Base-by-base conservation (phyloP, 2,797 vertebrate species). In the Molothrus ater region DNA sequence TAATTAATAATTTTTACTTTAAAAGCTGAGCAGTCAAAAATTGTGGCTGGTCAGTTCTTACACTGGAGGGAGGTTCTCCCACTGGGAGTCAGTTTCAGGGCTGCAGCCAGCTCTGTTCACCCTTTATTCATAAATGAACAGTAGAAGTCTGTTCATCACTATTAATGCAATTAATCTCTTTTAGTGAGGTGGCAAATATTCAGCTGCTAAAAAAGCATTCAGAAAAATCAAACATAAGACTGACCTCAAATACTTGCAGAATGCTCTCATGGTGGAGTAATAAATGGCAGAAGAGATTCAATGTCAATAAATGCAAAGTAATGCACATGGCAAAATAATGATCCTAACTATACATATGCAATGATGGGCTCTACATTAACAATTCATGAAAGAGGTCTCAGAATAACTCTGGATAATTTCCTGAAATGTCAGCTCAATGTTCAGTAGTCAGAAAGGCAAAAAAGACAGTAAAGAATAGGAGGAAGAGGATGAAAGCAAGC, bases 301-400 rank as follows among this genome's bases (percentile, higher is more conserved):
- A 96, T 96, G 96, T 97, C 96, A 96, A 96, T 97, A 96, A 96
- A 96, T 97, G 95, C 96, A 95, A 97, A 97, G 92, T 96, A 96
- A 97, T 97, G 93, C 93, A 93, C 91, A 94, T 88, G 80, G 94
- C 74, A 96, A 95, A 96, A 95, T 93, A 95, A 96, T 87, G 93
- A 95, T 95, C 71, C 80, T 85, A 76, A 94, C 90, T 93, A 96
- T 96, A 96, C 96, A 96, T 96, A 96, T 96, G 96, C 96, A 96
- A 95, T 81, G 83, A 96, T 93, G 83, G 93, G 88, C 17, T 95
- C 76, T 95, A 82, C 93, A 96, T 96, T 96, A 96, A 96, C 93
- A 96, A 96, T 96, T 96, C 95, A 96, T 96, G 92, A 95, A 95
- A 95, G 94, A 95, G 74, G 60, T 96, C 95, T 96, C 92, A 96